These are phyloP conservation scores for Phoxinus dragarum DNA, from an alignment of 2,797 vertebrate genomes.

Conservation along the genomic window DNA sequence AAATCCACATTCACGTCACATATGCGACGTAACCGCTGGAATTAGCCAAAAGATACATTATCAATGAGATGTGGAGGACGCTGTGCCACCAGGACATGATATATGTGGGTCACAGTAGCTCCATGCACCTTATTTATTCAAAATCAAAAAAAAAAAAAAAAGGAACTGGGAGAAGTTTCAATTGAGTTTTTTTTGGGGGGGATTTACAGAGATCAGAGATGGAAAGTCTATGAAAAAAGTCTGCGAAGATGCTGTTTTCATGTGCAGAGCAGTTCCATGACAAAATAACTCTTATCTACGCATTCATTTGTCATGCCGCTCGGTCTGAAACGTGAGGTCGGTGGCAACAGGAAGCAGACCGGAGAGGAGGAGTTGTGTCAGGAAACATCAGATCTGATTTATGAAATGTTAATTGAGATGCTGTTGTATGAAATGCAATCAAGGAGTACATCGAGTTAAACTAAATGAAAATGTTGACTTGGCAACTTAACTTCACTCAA, in stretches of 20 bases:
- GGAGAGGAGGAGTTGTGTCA: slow-evolving; percentile 36
- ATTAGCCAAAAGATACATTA: too few relatives aligned
- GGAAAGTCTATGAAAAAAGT: slow-evolving; percentile 6
- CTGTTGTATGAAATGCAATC: too few relatives aligned
- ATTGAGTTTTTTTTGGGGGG: not conserved
- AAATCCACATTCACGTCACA: too few relatives aligned
- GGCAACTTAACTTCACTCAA: too few relatives aligned
- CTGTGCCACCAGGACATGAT: slow-evolving; percentile 29
- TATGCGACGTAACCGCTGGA: too few relatives aligned
- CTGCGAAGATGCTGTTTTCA: slow-evolving; percentile 7
- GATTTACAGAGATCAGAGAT: slow-evolving; percentile 24
- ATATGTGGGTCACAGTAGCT: slow-evolving; percentile 32
- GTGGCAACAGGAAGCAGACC: slow-evolving; percentile 54
- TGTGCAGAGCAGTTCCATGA: slow-evolving; percentile 52
- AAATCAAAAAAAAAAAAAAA: not conserved
- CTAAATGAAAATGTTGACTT: too few relatives aligned
- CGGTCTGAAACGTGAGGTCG: slow-evolving; percentile 41
- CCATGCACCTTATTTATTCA: slow-evolving; percentile 10
- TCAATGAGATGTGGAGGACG: too few relatives aligned
- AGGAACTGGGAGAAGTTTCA: not conserved
- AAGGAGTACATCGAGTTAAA: too few relatives aligned
- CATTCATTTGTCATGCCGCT: slow-evolving; percentile 55
- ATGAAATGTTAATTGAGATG: slow-evolving; percentile 58
- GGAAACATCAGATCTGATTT: slow-evolving; percentile 43
- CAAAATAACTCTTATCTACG: slow-evolving; percentile 67